Percentiles rank a stretch among this genome's conserved stretches.
Conservation (phyloP, 2,888 invertebrate species). For the Prosapia bicincta region DNA sequence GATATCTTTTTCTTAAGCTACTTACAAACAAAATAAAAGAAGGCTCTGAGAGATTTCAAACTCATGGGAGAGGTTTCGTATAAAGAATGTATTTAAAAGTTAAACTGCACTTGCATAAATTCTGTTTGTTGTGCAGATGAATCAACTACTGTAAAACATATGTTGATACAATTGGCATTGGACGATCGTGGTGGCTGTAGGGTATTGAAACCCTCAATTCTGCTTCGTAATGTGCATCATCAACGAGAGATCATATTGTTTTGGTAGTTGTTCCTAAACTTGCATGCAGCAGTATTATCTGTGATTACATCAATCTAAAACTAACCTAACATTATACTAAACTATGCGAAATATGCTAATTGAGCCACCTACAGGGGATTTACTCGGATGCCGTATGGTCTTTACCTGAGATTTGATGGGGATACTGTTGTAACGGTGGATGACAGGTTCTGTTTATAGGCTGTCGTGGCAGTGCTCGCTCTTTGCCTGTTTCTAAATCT, state of each 20-base stretch:
- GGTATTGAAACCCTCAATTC: background rate
- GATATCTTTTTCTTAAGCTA: no score
- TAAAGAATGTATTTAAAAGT: no score
- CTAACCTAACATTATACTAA: background rate
- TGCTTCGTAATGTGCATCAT: background rate
- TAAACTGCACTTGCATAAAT: background rate
- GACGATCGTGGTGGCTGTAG: background rate
- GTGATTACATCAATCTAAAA: background rate
- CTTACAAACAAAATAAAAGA: no score
- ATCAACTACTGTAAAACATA: background rate
- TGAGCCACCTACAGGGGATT: background rate
- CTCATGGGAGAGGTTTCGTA: no score
- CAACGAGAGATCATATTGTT: background rate
- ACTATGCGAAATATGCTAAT: background rate
- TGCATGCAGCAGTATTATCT: background rate
- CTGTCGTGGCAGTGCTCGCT: no score
- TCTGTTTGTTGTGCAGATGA: background rate
- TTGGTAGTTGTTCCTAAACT: background rate
- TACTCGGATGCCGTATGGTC: background rate
- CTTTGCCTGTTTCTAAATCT: no score
- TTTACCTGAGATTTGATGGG: background rate
- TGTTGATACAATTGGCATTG: background rate
- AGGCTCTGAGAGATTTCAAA: no score
- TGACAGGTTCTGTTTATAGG: background rate
- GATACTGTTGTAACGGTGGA: background rate